Evolutionary conservation across 2,888 invertebrate genomes (phyloP).

Genomic region (Teinopalpus imperialis): DNA sequence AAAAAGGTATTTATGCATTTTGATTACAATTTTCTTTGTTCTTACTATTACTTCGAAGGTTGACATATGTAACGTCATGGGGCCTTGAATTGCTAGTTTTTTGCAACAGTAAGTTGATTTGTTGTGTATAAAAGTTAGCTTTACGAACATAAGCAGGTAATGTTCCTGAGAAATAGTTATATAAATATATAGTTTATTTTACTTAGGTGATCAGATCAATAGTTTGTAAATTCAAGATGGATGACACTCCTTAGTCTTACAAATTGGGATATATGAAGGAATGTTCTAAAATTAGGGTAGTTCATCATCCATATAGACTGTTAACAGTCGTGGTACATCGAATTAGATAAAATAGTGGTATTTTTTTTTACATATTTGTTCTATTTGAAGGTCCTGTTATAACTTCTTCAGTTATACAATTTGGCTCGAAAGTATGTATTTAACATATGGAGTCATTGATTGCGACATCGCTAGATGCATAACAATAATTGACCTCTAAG

Average conservation of each 20-base stretch:
- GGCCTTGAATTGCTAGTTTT: constrained; percentile 34
- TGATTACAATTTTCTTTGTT: constrained; percentile 65
- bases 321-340: no score
- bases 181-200: constrained; percentile 9
- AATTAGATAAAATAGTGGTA: no score
- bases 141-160: constrained; percentile 17
- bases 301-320: constrained; percentile 33
- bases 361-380: no score
- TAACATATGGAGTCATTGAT: no score
- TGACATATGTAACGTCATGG: constrained; percentile 77
- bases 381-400: no score
- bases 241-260: constrained; percentile 42
- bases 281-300: constrained; percentile 47
- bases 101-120: constrained; percentile 24
- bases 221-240: constrained; percentile 66
- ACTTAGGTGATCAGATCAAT: constrained; percentile 51
- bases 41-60: constrained; percentile 48
- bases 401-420: no score
- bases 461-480: no score
- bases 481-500: no score
- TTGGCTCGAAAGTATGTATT: no score
- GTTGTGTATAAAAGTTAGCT: constrained; percentile 14
- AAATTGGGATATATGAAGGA: constrained; percentile 27
- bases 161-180: neutral
- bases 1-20: constrained; percentile 79